Conservation (phyloP, 2,797 vertebrate genomes). For the Cossypha heuglini region DNA sequence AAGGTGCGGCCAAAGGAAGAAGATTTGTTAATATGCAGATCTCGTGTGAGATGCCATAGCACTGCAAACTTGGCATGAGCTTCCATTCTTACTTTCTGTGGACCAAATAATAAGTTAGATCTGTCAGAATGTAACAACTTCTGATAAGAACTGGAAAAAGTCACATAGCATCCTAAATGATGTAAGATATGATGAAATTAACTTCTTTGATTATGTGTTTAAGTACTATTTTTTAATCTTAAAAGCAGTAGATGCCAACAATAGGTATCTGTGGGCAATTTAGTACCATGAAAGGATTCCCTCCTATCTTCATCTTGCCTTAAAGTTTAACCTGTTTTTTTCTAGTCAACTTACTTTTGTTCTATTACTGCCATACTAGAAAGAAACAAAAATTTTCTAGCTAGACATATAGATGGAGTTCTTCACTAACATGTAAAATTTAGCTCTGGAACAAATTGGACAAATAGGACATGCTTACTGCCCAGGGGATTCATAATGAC, state of each 20-base stretch:
- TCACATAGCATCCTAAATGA: not conserved
- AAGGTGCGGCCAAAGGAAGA: conserved; percentile 96
- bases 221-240: not conserved
- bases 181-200: not conserved
- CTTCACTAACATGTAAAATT: not conserved
- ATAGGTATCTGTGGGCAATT: not conserved
- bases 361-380: not conserved
- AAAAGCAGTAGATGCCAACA: not conserved
- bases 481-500: not conserved
- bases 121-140: not conserved
- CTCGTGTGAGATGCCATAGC: conserved; percentile 96
- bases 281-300: not conserved
- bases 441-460: not conserved
- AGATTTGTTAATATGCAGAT: conserved; percentile 94
- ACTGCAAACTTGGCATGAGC: conserved; percentile 96
- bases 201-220: not conserved
- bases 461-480: not conserved
- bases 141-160: not conserved
- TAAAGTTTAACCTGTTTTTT: not conserved
- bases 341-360: not conserved
- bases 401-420: not conserved
- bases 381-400: not conserved
- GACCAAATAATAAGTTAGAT: conserved; percentile 37
- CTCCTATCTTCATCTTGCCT: not conserved
- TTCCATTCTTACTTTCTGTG: conserved; percentile 91